Conservation (phyloP, 2,113 vertebrate species). For the Perca flavescens region DNA sequence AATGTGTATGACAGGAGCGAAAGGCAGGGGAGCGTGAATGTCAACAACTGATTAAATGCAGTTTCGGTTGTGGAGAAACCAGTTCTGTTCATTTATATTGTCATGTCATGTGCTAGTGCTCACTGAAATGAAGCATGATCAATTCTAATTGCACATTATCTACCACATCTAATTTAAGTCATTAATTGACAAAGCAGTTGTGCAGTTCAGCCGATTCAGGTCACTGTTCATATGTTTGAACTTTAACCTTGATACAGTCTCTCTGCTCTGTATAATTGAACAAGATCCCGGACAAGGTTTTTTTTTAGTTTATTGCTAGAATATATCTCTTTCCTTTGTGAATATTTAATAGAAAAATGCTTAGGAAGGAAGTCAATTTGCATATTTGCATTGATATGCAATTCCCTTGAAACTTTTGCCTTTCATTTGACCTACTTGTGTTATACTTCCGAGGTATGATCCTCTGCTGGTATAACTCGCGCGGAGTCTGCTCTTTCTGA, state of each 20-base stretch:
- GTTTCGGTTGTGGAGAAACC: slow-evolving; percentile 26
- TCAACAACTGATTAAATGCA: slow-evolving; percentile 59
- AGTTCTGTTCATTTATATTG: slow-evolving; percentile 21
- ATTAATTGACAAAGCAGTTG: slow-evolving; percentile 30
- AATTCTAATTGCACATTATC: slow-evolving; percentile 47
- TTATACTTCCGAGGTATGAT: slow-evolving; percentile 48
- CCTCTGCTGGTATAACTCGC: slow-evolving; percentile 9
- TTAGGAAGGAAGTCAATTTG: slow-evolving; percentile 51
- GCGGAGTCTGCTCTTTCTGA: slow-evolving; percentile 21
- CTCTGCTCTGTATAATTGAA: slow-evolving; percentile 43
- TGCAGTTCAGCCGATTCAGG: slow-evolving; percentile 18
- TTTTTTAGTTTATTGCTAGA: slow-evolving; percentile 40
- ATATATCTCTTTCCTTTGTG: slow-evolving; percentile 52
- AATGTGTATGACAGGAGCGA: slow-evolving; percentile 54
- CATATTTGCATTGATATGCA: slow-evolving; percentile 72
- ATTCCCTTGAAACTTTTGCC: slow-evolving; percentile 60
- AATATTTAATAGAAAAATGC: slow-evolving; percentile 70
- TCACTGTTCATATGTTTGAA: slow-evolving; percentile 37
- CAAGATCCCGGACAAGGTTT: slow-evolving; percentile 18
- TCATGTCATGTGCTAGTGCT: slow-evolving; percentile 6
- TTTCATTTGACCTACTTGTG: slow-evolving; percentile 69
- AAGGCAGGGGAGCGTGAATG: slow-evolving; percentile 44
- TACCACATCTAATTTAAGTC: slow-evolving; percentile 37
- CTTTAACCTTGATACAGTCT: slow-evolving; percentile 34
- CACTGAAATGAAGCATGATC: slow-evolving; percentile 31